phyloP scores from a whole-genome alignment of 2,797 vertebrate species.

The Furcifer pardalis region DNA sequence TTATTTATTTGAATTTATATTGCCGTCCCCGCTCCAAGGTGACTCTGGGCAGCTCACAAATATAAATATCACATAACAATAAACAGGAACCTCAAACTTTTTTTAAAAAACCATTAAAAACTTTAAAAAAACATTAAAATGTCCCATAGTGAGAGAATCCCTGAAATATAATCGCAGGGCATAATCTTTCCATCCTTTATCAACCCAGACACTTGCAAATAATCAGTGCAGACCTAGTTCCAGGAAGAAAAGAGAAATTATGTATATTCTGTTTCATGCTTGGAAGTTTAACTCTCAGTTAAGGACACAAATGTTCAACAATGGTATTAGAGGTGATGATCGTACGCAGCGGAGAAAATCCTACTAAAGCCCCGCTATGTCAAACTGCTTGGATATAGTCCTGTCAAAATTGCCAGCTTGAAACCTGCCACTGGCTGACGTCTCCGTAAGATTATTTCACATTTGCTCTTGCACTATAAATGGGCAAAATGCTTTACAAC shows the following conservation, averaged over 20 bases:
- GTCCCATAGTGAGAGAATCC: conserved; percentile 54
- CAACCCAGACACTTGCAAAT: conserved; percentile 54
- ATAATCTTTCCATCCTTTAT: conserved; percentile 51
- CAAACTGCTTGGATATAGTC: background rate
- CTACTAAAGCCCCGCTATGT: background rate
- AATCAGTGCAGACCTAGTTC: conserved; percentile 42
- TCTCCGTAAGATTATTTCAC: conserved; percentile 11
- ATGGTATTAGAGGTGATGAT: background rate
- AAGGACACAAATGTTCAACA: conserved; percentile 17
- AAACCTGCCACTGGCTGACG: background rate
- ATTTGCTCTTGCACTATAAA: background rate
- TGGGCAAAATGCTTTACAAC: background rate
- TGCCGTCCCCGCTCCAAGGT: no score
- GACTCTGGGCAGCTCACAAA: no score
- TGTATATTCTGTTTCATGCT: conserved; percentile 28
- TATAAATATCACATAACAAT: no score
- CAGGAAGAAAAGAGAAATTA: conserved; percentile 25
- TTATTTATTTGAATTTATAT: no score
- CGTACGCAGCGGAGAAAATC: background rate
- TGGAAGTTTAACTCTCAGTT: conserved; percentile 36
- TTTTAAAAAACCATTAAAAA: no score
- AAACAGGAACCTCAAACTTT: no score
- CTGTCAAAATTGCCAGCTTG: conserved; percentile 16
- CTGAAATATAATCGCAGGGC: conserved; percentile 52
- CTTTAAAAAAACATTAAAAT: no score